Conservation (phyloP, 2,888 invertebrate species). For the Busseola fusca region DNA sequence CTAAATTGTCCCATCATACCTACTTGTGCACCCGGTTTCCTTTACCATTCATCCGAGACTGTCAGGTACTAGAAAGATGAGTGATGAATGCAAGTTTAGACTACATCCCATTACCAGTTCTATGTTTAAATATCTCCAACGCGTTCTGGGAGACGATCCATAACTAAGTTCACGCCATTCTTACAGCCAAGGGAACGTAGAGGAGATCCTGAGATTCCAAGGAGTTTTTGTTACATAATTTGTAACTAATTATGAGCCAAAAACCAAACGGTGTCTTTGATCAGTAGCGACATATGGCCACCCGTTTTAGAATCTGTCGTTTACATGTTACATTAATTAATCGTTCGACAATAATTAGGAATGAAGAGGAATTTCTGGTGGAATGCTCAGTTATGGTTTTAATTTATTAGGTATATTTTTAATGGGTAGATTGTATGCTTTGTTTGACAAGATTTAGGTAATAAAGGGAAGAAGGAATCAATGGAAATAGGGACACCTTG, state of each 20-base stretch:
- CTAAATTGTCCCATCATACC: too few species aligned
- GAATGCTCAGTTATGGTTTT: constrained; percentile 44
- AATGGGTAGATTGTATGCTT: constrained; percentile 26
- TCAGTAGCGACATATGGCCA: constrained; percentile 63
- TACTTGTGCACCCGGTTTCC: neutral
- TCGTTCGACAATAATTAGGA: constrained; percentile 60
- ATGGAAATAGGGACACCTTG: neutral
- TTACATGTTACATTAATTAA: constrained; percentile 70
- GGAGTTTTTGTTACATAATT: constrained; percentile 79
- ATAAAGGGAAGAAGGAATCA: neutral
- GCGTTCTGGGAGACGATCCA: constrained; percentile 67
- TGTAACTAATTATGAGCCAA: constrained; percentile 81
- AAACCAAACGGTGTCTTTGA: constrained; percentile 71
- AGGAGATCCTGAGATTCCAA: constrained; percentile 28
- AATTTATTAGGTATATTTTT: constrained; percentile 52
- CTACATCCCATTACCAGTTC: constrained; percentile 58
- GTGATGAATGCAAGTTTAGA: constrained; percentile 44
- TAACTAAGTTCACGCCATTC: constrained; percentile 67
- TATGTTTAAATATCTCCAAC: constrained; percentile 57
- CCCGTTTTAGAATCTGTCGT: constrained; percentile 58
- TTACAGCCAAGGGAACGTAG: constrained; percentile 41
- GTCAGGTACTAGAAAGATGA: constrained; percentile 21
- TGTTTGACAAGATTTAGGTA: constrained; percentile 28
- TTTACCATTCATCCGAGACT: constrained; percentile 10
- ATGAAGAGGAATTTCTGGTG: constrained; percentile 45